These are phyloP conservation scores for Limonius californicus DNA, from an alignment of 1,140 invertebrate genomes.

Conservation along the genomic window DNA sequence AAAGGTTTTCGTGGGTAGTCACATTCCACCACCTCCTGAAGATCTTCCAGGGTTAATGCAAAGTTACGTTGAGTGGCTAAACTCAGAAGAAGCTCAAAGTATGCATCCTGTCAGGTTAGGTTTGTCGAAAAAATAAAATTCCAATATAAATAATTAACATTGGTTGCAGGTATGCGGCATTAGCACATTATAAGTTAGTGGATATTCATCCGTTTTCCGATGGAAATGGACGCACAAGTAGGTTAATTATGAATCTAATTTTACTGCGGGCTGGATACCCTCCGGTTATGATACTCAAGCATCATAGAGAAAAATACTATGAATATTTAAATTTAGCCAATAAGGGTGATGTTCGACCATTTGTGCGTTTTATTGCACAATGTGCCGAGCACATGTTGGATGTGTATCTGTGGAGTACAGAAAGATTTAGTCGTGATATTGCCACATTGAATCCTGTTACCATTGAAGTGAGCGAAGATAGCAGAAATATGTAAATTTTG, in stretches of 20 bases:
- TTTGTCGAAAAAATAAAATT: neutral
- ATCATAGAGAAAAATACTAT: constrained; percentile 79
- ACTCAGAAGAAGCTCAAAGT: constrained; percentile 77
- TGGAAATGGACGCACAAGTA: constrained; percentile 92
- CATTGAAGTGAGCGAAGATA: neutral
- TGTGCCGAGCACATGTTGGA: constrained; percentile 93
- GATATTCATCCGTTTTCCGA: constrained; percentile 91
- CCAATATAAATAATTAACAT: neutral
- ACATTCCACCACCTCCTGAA: constrained; percentile 80
- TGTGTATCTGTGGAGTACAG: constrained; percentile 61
- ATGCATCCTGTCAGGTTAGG: constrained; percentile 81
- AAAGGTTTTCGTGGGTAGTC: constrained; percentile 88
- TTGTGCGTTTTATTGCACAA: constrained; percentile 91
- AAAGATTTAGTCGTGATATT: neutral
- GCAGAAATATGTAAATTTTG: neutral
- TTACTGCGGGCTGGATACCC: constrained; percentile 98
- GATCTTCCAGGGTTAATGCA: constrained; percentile 80
- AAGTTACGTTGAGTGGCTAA: constrained; percentile 85
- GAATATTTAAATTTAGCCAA: constrained; percentile 86
- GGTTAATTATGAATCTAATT: constrained; percentile 94
- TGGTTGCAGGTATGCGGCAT: constrained; percentile 71
- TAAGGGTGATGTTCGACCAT: constrained; percentile 86
- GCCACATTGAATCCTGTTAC: neutral
- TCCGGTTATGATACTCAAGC: constrained; percentile 91
- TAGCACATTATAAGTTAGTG: constrained; percentile 95